phyloP scores from a whole-genome alignment of 2,888 invertebrate genomes.

The Meta bourneti region DNA sequence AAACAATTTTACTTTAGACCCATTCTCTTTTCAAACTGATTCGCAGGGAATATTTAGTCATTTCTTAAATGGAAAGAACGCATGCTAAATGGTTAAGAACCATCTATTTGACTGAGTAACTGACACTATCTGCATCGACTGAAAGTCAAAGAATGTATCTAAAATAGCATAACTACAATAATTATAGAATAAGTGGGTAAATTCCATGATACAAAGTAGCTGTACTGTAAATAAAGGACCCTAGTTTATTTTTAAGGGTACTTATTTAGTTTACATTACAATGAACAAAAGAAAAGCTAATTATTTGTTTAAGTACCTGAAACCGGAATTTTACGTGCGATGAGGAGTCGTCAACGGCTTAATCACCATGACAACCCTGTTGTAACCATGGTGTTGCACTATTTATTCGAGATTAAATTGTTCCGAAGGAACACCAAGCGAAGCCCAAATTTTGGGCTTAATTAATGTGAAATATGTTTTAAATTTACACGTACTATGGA shows the following conservation, averaged over 20 bases:
- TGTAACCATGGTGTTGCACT: not conserved
- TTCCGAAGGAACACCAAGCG: not conserved
- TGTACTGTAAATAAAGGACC: constrained; percentile 7
- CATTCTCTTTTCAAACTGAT: no score
- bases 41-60: no score
- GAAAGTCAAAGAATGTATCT: not conserved
- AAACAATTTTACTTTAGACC: no score
- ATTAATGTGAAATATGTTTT: no score
- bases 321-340: constrained; percentile 15
- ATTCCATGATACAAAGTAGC: not conserved
- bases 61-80: no score
- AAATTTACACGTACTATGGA: no score
- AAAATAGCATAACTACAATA: not conserved
- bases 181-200: not conserved
- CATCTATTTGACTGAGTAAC: no score
- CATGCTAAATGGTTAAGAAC: no score
- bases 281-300: constrained; percentile 10
- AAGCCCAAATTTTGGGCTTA: no score
- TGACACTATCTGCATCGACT: not conserved
- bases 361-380: constrained; percentile 40
- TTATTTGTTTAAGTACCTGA: constrained; percentile 14
- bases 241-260: not conserved
- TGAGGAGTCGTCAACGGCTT: constrained; percentile 20
- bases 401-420: constrained; percentile 33
- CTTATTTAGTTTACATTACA: constrained; percentile 20